Conservation (phyloP, 2,113 vertebrate genomes). For the Trematomus loennbergii region DNA sequence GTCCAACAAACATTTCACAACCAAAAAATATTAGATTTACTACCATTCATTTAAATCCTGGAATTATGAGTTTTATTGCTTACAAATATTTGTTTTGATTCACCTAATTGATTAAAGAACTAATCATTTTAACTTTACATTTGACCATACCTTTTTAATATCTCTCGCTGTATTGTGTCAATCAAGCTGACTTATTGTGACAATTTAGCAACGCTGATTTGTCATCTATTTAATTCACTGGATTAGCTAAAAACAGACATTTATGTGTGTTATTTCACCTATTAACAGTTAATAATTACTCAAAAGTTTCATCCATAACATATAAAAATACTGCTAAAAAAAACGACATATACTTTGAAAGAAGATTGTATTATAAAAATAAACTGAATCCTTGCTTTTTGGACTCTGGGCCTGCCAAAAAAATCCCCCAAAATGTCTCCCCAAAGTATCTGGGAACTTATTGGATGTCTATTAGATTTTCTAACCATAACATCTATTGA, state of each 20-base stretch:
- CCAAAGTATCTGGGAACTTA: not conserved
- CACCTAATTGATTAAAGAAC: too few species aligned
- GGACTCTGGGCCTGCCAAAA: not conserved
- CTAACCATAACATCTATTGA: too few species aligned
- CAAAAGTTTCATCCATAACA: not conserved
- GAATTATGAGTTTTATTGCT: too few species aligned
- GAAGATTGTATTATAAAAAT: not conserved
- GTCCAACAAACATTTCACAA: not conserved
- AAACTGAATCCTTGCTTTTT: not conserved
- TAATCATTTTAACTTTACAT: too few species aligned
- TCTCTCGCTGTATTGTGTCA: too few species aligned
- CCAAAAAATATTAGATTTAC: not conserved
- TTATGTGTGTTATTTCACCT: not conserved
- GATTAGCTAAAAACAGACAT: too few species aligned
- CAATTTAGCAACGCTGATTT: too few species aligned
- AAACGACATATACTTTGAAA: not conserved
- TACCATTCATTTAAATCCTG: not conserved
- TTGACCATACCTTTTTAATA: too few species aligned
- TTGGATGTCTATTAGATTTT: too few species aligned
- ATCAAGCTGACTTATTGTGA: too few species aligned
- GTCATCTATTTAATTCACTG: too few species aligned
- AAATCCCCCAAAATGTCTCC: not conserved
- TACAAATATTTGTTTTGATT: too few species aligned
- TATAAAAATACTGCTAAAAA: not conserved
- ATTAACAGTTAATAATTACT: not conserved